phyloP scores from a whole-genome alignment of 2,797 vertebrate species.

The Babyrousa celebensis region DNA sequence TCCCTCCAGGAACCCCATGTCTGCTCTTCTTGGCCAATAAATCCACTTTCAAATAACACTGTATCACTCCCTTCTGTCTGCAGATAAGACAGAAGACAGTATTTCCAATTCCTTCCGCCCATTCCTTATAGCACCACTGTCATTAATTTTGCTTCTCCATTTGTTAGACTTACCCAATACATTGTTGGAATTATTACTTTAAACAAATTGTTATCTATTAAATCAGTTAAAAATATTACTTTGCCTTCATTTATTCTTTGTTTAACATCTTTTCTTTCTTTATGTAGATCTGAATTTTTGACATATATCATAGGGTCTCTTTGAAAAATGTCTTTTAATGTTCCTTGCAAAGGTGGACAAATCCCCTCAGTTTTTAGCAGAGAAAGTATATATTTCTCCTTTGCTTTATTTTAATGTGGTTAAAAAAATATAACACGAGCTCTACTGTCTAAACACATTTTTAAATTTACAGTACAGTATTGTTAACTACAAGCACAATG shows the following conservation, averaged over 20 bases:
- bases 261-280: background rate
- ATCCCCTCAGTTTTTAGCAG: background rate
- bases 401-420: background rate
- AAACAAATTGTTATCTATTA: background rate
- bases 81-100: background rate
- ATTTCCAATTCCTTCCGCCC: background rate
- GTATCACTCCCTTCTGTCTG: background rate
- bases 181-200: background rate
- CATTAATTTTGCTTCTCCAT: background rate
- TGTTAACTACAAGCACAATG: background rate
- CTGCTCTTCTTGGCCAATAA: too few species aligned
- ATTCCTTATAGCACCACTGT: background rate
- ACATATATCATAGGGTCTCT: background rate
- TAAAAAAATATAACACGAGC: background rate
- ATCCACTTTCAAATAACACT: background rate
- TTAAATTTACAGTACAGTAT: background rate
- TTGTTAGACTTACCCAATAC: background rate
- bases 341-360: background rate
- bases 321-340: background rate
- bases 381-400: background rate
- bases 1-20: too few species aligned
- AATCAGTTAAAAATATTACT: background rate
- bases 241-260: background rate
- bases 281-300: background rate
- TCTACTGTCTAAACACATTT: background rate